Evolutionary conservation across 2,888 invertebrate genomes (phyloP), one percentile per base, ranked within the genome.

Genomic region (Peribatodes rhomboidaria): DNA sequence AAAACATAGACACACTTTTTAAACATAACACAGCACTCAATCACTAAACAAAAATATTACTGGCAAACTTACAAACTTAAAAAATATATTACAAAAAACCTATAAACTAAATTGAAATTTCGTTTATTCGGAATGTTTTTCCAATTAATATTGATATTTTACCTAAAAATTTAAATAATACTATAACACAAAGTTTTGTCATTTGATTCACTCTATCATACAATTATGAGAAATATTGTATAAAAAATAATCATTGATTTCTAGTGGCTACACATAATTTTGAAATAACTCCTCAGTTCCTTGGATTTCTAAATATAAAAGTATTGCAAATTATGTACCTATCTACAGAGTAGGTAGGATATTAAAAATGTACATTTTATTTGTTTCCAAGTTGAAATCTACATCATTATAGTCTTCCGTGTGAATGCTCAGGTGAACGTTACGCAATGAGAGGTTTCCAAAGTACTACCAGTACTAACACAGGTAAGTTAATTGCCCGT

Each of bases 1-100:
- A n/a, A 75, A 80, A 79, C 68, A 77, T 79, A 74, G 75, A 78
- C 77, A 78, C 74, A 77, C 75, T 80, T 77, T 77, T 75, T 68
- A 76, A 81, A 79, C 76, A 75, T 85, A 87, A 86, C 87, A 87
- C 88, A 87, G 87, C 84, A 82, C 82, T 84, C 82, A 80, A 86
- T 86, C 85, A 88, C 85, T 80, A 80, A 79, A 75, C 72, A 76
- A 78, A 70, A 70, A 79, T 71, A 70, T 75, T 78, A 83, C 80
- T 80, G 82, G 77, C 80, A 80, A 76, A 65, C 67, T 66, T 74
- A 71, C 42, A 8, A 47, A 65, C 67, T 66, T 74, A 71, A 42
- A 8, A 47, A 68, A 60, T 69, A 73, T 62, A 70, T 75, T 57
- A 57, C 58, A 68, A 56, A 33, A 55, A 57, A n/a, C 37, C 37